Percentiles rank a stretch among this genome's conserved stretches.
These are phyloP conservation scores for Endotricha flammealis DNA, from an alignment of 2,888 invertebrate genomes.

Conservation along the genomic window DNA sequence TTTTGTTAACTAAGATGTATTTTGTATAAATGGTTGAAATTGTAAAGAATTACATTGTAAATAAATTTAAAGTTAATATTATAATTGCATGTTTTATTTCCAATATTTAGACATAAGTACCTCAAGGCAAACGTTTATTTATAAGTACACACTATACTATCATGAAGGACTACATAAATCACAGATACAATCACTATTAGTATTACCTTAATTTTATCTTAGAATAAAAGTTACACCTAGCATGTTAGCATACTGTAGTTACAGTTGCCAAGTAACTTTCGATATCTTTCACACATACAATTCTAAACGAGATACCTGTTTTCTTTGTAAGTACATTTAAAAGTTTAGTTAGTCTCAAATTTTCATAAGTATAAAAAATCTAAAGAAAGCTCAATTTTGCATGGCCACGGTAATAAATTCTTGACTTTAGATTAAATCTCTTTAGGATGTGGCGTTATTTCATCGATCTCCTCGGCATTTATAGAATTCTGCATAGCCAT, in stretches of 20 bases:
- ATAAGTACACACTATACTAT: neutral
- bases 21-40: slow-evolving; percentile 77
- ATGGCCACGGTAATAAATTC: too few relatives aligned
- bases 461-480: slow-evolving; percentile 59
- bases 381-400: too few relatives aligned
- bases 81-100: slow-evolving; percentile 7
- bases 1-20: slow-evolving; percentile 74
- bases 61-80: slow-evolving; percentile 71
- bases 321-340: too few relatives aligned
- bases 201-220: too few relatives aligned
- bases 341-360: too few relatives aligned
- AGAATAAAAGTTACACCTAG: too few relatives aligned
- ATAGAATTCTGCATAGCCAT: slow-evolving; percentile 57
- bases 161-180: slow-evolving; percentile 16
- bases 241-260: too few relatives aligned
- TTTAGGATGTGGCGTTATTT: slow-evolving; percentile 56
- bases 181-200: too few relatives aligned
- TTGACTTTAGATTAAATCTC: slow-evolving; percentile 8
- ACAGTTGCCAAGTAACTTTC: too few relatives aligned
- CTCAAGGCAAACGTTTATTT: slow-evolving; percentile 2
- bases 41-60: slow-evolving; percentile 76
- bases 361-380: too few relatives aligned
- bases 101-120: slow-evolving; percentile 14
- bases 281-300: too few relatives aligned
- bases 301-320: too few relatives aligned